These are phyloP conservation scores for Tribolium freemani DNA, from an alignment of 2,888 invertebrate species.

Conservation along the genomic window DNA sequence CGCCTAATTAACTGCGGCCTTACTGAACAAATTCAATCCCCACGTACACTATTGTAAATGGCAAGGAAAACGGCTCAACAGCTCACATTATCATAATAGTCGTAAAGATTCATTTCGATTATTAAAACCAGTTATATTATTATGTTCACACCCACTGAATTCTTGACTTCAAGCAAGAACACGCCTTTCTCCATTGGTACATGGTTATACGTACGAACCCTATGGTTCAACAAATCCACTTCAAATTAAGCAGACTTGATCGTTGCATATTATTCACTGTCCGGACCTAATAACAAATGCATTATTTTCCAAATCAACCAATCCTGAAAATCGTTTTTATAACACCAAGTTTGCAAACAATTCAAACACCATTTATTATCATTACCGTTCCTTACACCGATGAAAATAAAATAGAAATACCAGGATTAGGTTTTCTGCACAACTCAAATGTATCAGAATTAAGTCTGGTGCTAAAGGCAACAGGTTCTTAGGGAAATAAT, in stretches of 20 bases:
- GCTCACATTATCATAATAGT: conserved; percentile 59
- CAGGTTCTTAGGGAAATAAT: conserved; percentile 40
- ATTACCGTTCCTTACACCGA: conserved; percentile 8
- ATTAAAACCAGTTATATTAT: conserved; percentile 63
- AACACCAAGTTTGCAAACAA: conserved; percentile 18
- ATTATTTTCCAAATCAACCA: conserved; percentile 32
- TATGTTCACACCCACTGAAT: conserved; percentile 62
- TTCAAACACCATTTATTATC: conserved; percentile 18
- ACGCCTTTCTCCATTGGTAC: conserved; percentile 50
- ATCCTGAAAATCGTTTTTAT: conserved; percentile 21
- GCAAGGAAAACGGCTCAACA: conserved; percentile 54
- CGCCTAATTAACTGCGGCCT: conserved; percentile 38
- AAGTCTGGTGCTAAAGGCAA: conserved; percentile 23
- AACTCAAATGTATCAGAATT: conserved; percentile 38
- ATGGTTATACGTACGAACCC: conserved; percentile 39
- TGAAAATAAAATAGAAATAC: conserved; percentile 20
- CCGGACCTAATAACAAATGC: conserved; percentile 22
- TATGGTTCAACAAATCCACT: conserved; percentile 41
- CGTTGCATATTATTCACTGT: conserved; percentile 41
- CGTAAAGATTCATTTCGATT: conserved; percentile 62
- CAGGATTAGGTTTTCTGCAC: conserved; percentile 37
- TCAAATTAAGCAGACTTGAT: conserved; percentile 44
- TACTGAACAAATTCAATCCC: conserved; percentile 36
- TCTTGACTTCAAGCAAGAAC: conserved; percentile 58
- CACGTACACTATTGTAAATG: conserved; percentile 53